These are phyloP conservation scores for Grallaria varia DNA, from an alignment of 2,113 vertebrate species.

Conservation along the genomic window DNA sequence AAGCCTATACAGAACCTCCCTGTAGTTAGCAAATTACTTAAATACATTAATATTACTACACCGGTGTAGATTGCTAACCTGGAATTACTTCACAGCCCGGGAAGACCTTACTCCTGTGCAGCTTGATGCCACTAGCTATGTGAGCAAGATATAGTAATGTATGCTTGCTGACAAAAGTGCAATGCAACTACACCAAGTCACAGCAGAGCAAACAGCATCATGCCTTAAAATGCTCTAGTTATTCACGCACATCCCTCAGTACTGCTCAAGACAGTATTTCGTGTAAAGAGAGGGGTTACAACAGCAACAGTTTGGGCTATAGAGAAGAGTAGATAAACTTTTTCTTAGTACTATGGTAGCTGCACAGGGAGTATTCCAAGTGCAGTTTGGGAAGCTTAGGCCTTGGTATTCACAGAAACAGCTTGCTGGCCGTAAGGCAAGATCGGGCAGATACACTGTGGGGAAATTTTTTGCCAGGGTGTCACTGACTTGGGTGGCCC, in stretches of 20 bases:
- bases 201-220: neutral
- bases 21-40: neutral
- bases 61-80: neutral
- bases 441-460: neutral
- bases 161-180: accelerated
- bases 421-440: neutral
- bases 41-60: neutral
- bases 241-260: neutral
- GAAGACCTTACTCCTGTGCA: neutral
- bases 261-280: neutral
- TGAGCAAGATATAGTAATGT: accelerated
- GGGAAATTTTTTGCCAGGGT: neutral
- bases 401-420: neutral
- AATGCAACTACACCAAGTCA: neutral
- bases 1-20: neutral
- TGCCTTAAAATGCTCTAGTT: accelerated
- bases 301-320: too few relatives aligned
- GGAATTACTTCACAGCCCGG: neutral
- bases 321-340: too few relatives aligned
- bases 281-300: neutral
- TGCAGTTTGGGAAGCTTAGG: neutral
- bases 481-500: neutral
- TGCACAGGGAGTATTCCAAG: neutral
- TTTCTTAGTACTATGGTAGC: neutral
- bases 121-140: neutral